phyloP scores from a whole-genome alignment of 1,140 invertebrate genomes.

The Plutomurus gul region DNA sequence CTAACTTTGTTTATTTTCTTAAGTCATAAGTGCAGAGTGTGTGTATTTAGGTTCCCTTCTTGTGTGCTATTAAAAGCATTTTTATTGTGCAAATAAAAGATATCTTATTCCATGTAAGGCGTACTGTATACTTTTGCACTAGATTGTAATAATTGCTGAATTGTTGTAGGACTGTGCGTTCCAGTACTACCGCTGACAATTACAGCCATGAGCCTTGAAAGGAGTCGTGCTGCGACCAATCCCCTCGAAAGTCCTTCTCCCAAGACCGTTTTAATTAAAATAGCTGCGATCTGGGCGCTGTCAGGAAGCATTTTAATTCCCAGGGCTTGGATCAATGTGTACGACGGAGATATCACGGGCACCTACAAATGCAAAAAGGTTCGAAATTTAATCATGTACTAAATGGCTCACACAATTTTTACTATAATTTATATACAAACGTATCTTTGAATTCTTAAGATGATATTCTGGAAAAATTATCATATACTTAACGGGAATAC shows the following conservation, averaged over 20 bases:
- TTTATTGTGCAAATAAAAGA: no score
- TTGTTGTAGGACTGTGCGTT: neutral
- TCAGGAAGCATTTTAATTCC: slow-evolving; percentile 7
- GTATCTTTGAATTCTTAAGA: no score
- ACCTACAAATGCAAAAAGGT: slow-evolving; percentile 29
- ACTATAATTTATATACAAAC: no score
- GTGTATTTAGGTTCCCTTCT: no score
- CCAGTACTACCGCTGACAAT: slow-evolving; percentile 39
- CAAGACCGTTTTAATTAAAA: slow-evolving; percentile 7
- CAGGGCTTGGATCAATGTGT: slow-evolving; percentile 9
- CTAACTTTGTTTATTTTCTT: no score
- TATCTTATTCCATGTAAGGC: no score
- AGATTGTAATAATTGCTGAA: neutral
- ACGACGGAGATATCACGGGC: neutral
- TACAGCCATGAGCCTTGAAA: slow-evolving; percentile 36
- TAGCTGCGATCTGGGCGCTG: slow-evolving; percentile 32
- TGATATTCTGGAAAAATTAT: no score
- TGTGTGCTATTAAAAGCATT: no score
- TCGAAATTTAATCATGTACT: neutral
- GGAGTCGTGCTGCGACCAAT: slow-evolving; percentile 40
- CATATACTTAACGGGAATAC: no score
- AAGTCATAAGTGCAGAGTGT: no score
- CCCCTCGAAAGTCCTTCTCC: slow-evolving; percentile 26
- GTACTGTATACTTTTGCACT: neutral
- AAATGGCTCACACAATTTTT: neutral